phyloP scores from a whole-genome alignment of 2,797 vertebrate genomes.

The Pelodytes ibericus region DNA sequence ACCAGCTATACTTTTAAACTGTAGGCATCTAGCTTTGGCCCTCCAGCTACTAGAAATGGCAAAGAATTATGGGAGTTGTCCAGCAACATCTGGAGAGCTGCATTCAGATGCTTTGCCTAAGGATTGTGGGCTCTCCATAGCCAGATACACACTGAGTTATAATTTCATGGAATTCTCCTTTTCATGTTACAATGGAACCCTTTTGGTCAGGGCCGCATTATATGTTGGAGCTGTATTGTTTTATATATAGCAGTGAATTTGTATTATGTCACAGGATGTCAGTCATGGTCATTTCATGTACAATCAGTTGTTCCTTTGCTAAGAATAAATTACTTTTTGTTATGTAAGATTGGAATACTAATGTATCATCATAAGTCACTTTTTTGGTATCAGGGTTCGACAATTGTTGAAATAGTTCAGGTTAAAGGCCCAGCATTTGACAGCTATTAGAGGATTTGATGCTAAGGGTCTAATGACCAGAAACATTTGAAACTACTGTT shows the following conservation, averaged over 20 bases:
- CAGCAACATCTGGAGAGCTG: too few relatives aligned
- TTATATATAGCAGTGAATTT: background rate
- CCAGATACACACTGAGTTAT: too few relatives aligned
- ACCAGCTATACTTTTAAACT: too few relatives aligned
- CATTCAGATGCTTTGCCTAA: too few relatives aligned
- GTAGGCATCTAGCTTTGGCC: too few relatives aligned
- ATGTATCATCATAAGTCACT: background rate
- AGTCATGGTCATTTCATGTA: background rate
- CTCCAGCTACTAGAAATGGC: too few relatives aligned
- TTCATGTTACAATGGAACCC: background rate
- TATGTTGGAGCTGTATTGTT: background rate
- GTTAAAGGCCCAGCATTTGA: background rate
- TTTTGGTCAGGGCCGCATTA: background rate
- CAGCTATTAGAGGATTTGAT: too few relatives aligned
- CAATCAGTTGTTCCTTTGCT: background rate
- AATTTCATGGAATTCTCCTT: background rate
- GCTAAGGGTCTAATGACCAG: too few relatives aligned
- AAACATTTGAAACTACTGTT: too few relatives aligned
- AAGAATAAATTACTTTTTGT: background rate
- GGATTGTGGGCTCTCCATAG: too few relatives aligned
- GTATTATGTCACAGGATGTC: background rate
- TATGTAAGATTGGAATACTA: background rate
- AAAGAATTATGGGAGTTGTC: too few relatives aligned
- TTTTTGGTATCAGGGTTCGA: background rate
- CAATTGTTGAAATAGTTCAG: background rate